These are phyloP conservation scores for Gallinago jamesoni DNA, from an alignment of 2,113 vertebrate genomes.

Conservation along the genomic window DNA sequence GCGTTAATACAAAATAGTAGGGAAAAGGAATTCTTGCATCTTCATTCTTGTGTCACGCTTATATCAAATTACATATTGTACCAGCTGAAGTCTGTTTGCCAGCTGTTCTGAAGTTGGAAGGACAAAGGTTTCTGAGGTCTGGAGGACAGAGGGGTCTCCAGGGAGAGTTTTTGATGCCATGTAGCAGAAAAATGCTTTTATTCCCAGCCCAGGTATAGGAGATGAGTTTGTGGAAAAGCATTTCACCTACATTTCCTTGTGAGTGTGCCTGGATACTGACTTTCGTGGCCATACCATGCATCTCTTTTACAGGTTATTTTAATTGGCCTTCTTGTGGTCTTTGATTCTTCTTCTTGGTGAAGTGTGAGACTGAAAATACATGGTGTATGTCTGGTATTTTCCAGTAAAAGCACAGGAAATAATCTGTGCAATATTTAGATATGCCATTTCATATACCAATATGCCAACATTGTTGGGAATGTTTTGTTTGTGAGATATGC, in stretches of 20 bases:
- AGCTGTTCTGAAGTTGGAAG: neutral
- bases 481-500: neutral
- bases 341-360: neutral
- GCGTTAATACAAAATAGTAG: neutral
- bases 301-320: neutral
- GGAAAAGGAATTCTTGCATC: neutral
- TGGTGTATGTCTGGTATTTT: neutral
- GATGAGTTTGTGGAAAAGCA: neutral
- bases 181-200: neutral
- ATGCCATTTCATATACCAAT: neutral
- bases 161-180: neutral
- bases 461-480: neutral
- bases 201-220: neutral
- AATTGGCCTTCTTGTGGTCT: accelerated
- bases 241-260: neutral
- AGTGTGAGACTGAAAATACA: neutral
- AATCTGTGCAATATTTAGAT: neutral
- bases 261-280: neutral
- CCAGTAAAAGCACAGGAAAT: neutral
- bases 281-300: neutral
- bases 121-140: neutral
- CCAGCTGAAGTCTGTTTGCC: neutral
- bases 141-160: neutral
- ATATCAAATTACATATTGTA: neutral
- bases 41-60: neutral